Percentiles rank a stretch among this genome's conserved stretches.
phyloP scores from a whole-genome alignment of 2,797 vertebrate genomes.

The Botia almorhae region DNA sequence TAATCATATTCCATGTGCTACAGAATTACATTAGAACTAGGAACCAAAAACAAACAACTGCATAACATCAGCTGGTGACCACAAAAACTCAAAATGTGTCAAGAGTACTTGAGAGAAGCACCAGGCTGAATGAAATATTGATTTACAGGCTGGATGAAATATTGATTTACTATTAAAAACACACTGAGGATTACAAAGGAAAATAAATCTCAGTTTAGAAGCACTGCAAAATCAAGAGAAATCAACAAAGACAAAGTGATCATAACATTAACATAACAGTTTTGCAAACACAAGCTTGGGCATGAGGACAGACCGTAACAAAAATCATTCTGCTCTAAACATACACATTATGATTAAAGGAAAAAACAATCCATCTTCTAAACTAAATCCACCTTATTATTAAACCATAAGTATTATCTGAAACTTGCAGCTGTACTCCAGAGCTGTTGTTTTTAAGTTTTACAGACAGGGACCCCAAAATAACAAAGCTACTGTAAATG shows the following conservation, averaged over 20 bases:
- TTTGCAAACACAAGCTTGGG: not conserved
- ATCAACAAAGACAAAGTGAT: not conserved
- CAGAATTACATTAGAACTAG: not conserved
- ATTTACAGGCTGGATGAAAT: no score
- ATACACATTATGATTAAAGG: not conserved
- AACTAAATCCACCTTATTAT: not conserved
- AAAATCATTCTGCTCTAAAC: not conserved
- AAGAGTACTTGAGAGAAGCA: conserved; percentile 11
- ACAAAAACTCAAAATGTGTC: conserved; percentile 19
- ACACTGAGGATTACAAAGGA: not conserved
- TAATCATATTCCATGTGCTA: not conserved
- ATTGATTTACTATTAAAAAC: no score
- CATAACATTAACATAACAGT: not conserved
- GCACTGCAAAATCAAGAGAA: conserved; percentile 8
- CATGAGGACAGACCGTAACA: not conserved
- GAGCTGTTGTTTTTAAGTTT: not conserved
- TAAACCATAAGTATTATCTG: not conserved
- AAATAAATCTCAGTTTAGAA: conserved; percentile 21
- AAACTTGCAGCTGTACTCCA: no score
- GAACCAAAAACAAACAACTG: not conserved
- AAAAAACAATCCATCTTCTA: not conserved
- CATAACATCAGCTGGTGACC: conserved; percentile 1
- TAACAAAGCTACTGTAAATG: not conserved
- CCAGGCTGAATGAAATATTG: not conserved
- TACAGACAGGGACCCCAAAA: not conserved